Base-by-base conservation (phyloP, 1,140 invertebrate genomes). In the Dreissena polymorpha region DNA sequence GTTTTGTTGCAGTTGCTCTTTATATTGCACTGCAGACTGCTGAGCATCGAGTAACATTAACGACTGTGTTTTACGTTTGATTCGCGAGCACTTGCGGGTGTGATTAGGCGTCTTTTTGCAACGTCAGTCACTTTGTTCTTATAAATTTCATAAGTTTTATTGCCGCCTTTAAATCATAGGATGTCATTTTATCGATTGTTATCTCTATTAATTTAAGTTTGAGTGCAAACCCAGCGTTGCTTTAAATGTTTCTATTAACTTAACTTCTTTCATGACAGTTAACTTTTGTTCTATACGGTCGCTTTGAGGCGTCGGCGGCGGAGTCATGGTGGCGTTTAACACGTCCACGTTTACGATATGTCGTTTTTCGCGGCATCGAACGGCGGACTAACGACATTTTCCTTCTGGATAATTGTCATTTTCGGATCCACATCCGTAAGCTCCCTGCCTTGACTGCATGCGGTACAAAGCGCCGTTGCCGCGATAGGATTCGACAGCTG, bases 381-480 rank as follows among this genome's bases (percentile, higher is more conserved):
- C 18, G 12, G 13, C 16, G 53, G 55, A 16, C 51, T n/a, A 50
- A 73, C 39, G 60, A 39, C 69, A 5, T 49, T 50, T 39, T 71
- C 78, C 57, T 81, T 81, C 23, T 81, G 67, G 16, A 81, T 16
- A 21, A 81, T 68, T n/a, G 78, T 68, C 78, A 81, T 81, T 53
- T 81, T 68, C n/a, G 68, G 67, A 0, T 72, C 78, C 1, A 71
- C 78, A 29, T 72, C 57, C 13, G 8, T 39, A 39, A 39, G 39
- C 39, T 39, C 39, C 39, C 39, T 2, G 8, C 39, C 39, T 8
- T 39, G 2, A 39, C 39, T 39, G 39, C 39, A 39, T 39, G 2
- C 8, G 39, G 39, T 39, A 39, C 39, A 2, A 39, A 39, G 39
- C 39, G 39, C 3, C 39, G 39, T 39, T 39, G 8, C 39, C 39